Conservation (phyloP, 2,888 invertebrate genomes). For the Drosophila emarginata region DNA sequence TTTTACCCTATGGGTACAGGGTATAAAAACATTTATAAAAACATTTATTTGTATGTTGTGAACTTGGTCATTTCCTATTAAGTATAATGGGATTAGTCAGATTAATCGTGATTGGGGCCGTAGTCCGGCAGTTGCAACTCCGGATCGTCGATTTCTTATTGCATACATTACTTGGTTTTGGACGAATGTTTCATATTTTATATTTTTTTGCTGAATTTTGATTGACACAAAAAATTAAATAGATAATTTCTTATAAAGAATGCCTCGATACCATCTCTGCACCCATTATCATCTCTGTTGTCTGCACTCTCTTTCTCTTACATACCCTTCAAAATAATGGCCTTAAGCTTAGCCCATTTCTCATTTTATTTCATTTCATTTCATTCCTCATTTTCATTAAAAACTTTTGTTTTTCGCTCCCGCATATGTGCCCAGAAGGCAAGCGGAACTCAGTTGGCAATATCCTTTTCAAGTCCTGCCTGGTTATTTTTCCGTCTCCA, state of each 20-base stretch:
- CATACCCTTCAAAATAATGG: background rate
- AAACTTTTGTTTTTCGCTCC: slow-evolving; percentile 3
- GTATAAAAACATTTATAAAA: too few relatives aligned
- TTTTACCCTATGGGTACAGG: too few relatives aligned
- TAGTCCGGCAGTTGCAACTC: too few relatives aligned
- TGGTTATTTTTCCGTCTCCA: slow-evolving; percentile 19
- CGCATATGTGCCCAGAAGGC: slow-evolving; percentile 40
- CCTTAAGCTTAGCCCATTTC: slow-evolving; percentile 9
- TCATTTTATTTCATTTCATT: slow-evolving; percentile 11
- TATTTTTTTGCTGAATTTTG: background rate
- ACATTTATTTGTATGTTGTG: too few relatives aligned
- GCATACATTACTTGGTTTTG: too few relatives aligned
- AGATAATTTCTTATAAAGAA: too few relatives aligned
- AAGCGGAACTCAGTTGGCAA: slow-evolving; percentile 35
- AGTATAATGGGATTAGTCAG: too few relatives aligned
- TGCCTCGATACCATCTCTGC: background rate
- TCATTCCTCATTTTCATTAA: slow-evolving; percentile 23
- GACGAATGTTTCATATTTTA: too few relatives aligned
- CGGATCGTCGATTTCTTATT: too few relatives aligned
- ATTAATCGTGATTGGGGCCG: too few relatives aligned
- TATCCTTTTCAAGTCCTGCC: slow-evolving; percentile 39
- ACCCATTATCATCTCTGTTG: background rate
- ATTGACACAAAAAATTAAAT: too few relatives aligned
- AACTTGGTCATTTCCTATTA: too few relatives aligned
- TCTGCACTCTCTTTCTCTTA: background rate